Conservation (phyloP, 2,888 invertebrate genomes). For the Drosophila stalkeri region DNA sequence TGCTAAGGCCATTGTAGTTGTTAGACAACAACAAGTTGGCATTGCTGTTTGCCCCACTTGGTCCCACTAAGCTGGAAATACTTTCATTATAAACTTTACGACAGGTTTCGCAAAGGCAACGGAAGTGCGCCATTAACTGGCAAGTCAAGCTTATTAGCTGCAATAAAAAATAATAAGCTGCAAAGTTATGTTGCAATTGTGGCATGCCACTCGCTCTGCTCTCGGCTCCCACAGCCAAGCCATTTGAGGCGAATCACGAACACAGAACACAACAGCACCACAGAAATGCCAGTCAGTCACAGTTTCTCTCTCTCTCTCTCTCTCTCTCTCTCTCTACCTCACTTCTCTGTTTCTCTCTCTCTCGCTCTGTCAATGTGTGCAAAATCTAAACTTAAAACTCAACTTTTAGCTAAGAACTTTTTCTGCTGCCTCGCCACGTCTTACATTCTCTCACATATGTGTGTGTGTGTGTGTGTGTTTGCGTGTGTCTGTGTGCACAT, state of each 20-base stretch:
- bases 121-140: slow-evolving; percentile 77
- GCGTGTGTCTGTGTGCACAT: slow-evolving; percentile 15
- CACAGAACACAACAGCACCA: slow-evolving; percentile 19
- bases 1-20: slow-evolving; percentile 39
- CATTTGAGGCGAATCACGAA: slow-evolving; percentile 21
- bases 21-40: slow-evolving; percentile 53
- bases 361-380: slow-evolving; percentile 14
- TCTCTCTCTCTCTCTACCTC: not conserved
- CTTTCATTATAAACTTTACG: slow-evolving; percentile 79
- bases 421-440: slow-evolving; percentile 11
- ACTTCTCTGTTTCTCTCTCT: not conserved
- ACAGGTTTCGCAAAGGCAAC: slow-evolving; percentile 72
- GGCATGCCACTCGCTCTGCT: slow-evolving; percentile 53
- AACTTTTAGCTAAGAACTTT: slow-evolving; percentile 44
- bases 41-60: slow-evolving; percentile 25
- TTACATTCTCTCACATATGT: slow-evolving; percentile 30
- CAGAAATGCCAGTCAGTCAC: slow-evolving; percentile 31
- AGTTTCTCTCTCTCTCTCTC: too few relatives aligned
- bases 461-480: slow-evolving; percentile 6
- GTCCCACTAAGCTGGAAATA: slow-evolving; percentile 68
- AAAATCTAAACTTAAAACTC: slow-evolving; percentile 48
- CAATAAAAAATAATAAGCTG: slow-evolving; percentile 81
- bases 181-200: slow-evolving; percentile 78
- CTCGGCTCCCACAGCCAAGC: slow-evolving; percentile 7
- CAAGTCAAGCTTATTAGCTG: slow-evolving; percentile 76